phyloP scores from a whole-genome alignment of 2,888 invertebrate species.

The Leucophenga maculata region DNA sequence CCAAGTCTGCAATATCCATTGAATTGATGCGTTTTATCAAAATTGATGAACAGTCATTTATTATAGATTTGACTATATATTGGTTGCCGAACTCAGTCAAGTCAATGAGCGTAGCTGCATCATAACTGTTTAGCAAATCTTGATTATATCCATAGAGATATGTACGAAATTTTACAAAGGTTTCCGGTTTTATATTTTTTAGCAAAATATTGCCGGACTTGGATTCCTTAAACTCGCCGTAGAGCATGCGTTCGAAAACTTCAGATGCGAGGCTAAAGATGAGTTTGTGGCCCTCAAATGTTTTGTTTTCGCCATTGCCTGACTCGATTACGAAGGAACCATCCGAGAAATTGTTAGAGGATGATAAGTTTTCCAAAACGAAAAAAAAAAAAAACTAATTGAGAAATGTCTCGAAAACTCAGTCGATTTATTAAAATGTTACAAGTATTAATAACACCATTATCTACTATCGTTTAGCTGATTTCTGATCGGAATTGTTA shows the following conservation, averaged over 20 bases:
- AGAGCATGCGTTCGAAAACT: slow-evolving; percentile 42
- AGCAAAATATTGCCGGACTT: slow-evolving; percentile 23
- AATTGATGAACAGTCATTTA: slow-evolving; percentile 24
- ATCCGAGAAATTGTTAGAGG: neutral
- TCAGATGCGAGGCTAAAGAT: slow-evolving; percentile 39
- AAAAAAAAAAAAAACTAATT: too few relatives aligned
- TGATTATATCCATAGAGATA: slow-evolving; percentile 31
- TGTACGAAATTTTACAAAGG: slow-evolving; percentile 36
- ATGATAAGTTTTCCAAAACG: too few relatives aligned
- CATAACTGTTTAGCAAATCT: slow-evolving; percentile 22
- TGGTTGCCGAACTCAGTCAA: slow-evolving; percentile 31
- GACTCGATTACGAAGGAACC: neutral
- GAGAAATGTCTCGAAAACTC: too few relatives aligned
- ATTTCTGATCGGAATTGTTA: too few relatives aligned
- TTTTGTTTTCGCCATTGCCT: neutral
- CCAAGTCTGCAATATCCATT: slow-evolving; percentile 12
- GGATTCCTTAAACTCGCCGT: slow-evolving; percentile 34
- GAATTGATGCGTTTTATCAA: slow-evolving; percentile 1
- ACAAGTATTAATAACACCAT: too few relatives aligned
- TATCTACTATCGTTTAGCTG: too few relatives aligned
- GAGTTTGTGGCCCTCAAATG: slow-evolving; percentile 36
- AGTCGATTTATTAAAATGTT: too few relatives aligned
- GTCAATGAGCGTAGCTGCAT: slow-evolving; percentile 17
- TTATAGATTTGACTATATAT: slow-evolving; percentile 29
- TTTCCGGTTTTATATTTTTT: slow-evolving; percentile 27